Evolutionary conservation across 1,140 invertebrate genomes (phyloP), one percentile per base, ranked within the genome.

Genomic region (Drosophila aff.): DNA sequence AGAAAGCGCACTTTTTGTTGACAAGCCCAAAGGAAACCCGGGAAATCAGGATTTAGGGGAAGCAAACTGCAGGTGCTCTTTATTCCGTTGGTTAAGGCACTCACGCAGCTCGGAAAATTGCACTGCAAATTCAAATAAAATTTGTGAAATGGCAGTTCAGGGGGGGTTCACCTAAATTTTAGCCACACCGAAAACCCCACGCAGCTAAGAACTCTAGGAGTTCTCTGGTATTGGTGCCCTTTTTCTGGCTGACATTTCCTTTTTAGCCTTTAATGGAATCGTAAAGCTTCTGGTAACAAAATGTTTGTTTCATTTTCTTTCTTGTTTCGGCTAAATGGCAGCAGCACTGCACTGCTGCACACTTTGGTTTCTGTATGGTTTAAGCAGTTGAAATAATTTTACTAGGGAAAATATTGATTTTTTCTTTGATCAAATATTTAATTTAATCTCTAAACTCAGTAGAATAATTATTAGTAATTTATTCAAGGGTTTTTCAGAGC

Each of bases 251-350:
- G 49, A 40, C 59, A 73, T 57, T 71, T 64, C 44, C 46, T 38
- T 38, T 55, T 68, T 68, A 63, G 60, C 66, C 69, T 71, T 79
- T 80, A 76, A 74, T 76, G 59, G 71, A 89, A 83, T 87, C 84
- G 80, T 83, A 68, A 86, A 82, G 79, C 79, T 68, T 57, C 44
- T 55, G 60, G 74, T 78, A 78, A 79, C 66, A 86, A 74, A 79
- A 86, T 79, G 63, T 64, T 68, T 36, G 47, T 64, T 76, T 50
- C 67, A 38, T 31, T 50, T 63, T 36, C 68, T 81, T 66, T 63
- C 50, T 57, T 72, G 55, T 67, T 69, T 60, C 28, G n/a, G 46
- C 21, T 36, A 72, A 38, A 68, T 18, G 33, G 26, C 33, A 31
- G 26, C 28, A 50, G 49, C 36, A 31, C 26, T 61, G 33, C 28